phyloP scores from a whole-genome alignment of 2,797 vertebrate species.

The Liparis tanakae region DNA sequence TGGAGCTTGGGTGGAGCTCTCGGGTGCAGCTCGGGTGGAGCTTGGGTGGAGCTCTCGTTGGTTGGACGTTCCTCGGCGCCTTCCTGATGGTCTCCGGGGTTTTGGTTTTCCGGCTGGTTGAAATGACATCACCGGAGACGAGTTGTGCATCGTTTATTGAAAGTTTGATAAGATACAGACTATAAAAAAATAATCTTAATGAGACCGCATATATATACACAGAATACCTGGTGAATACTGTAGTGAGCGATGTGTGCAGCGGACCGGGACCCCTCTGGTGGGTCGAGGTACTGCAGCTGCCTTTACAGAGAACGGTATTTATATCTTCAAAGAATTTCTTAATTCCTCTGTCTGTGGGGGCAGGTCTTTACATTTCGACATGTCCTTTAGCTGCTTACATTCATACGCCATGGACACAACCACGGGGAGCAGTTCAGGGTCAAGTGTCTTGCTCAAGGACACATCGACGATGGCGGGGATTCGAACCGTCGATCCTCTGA shows the following conservation, averaged over 20 bases:
- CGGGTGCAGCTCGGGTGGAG: no score
- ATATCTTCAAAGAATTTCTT: not conserved
- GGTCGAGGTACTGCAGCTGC: not conserved
- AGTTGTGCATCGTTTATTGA: slow-evolving; percentile 36
- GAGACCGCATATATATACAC: slow-evolving; percentile 42
- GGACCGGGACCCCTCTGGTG: slow-evolving; percentile 8
- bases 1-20: no score
- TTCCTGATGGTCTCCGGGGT: not conserved
- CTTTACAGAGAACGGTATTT: not conserved
- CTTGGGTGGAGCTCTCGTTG: no score
- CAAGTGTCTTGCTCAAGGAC: no score
- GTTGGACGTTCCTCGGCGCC: not conserved
- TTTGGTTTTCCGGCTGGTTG: not conserved
- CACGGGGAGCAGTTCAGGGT: no score
- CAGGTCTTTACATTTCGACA: no score
- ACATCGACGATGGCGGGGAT: no score
- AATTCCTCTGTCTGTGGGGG: not conserved
- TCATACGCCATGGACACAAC: no score
- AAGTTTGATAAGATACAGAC: slow-evolving; percentile 32
- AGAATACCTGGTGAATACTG: slow-evolving; percentile 37
- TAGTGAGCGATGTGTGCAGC: slow-evolving; percentile 13
- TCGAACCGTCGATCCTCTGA: no score
- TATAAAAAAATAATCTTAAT: slow-evolving; percentile 40
- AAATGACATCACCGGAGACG: slow-evolving; percentile 8
- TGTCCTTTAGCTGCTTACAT: no score